A percentile compares a stretch with the other conserved stretches of the same genome.
Evolutionary conservation across 2,888 invertebrate genomes (phyloP).

Genomic region (Platynereis dumerilii): DNA sequence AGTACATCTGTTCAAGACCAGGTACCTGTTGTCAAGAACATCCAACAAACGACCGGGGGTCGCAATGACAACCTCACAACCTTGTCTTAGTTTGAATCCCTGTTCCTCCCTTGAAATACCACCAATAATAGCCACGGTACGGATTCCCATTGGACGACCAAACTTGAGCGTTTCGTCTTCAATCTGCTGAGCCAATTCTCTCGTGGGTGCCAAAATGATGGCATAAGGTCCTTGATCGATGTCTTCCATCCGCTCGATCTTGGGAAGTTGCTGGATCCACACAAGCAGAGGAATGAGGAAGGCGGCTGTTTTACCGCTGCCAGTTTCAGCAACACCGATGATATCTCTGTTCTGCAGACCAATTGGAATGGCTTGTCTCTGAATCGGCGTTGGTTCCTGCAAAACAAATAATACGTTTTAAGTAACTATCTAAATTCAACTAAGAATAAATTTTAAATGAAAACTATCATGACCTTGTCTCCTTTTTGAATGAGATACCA

Average conservation of each 20-base stretch:
- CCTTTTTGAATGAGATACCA: slow-evolving; percentile 3
- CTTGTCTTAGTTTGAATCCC: slow-evolving; percentile 92
- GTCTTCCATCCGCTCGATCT: slow-evolving; percentile 75
- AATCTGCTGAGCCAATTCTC: slow-evolving; percentile 98
- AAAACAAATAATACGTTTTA: slow-evolving; percentile 17
- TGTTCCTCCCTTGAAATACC: slow-evolving; percentile 94
- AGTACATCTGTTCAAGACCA: slow-evolving; percentile 96
- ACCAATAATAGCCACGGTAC: slow-evolving; percentile 63
- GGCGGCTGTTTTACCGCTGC: slow-evolving; percentile 97
- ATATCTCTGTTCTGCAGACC: slow-evolving; percentile 81
- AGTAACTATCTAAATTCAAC: not conserved
- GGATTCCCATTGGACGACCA: slow-evolving; percentile 70
- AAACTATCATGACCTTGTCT: not conserved
- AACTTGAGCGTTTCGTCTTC: slow-evolving; percentile 99
- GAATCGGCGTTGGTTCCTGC: slow-evolving; percentile 95
- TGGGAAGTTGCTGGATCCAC: slow-evolving; percentile 98
- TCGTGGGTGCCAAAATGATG: slow-evolving; percentile 98
- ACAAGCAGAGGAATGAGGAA: slow-evolving; percentile 95
- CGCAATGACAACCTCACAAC: slow-evolving; percentile 97
- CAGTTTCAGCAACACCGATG: slow-evolving; percentile 99
- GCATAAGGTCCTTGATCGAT: slow-evolving; percentile 89
- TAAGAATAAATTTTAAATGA: slow-evolving; percentile 3
- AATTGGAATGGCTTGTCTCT: slow-evolving; percentile 98
- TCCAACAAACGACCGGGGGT: slow-evolving; percentile 99
- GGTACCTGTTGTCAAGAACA: slow-evolving; percentile 95